phyloP scores from a whole-genome alignment of 2,888 invertebrate genomes.

The Hyalella azteca region DNA sequence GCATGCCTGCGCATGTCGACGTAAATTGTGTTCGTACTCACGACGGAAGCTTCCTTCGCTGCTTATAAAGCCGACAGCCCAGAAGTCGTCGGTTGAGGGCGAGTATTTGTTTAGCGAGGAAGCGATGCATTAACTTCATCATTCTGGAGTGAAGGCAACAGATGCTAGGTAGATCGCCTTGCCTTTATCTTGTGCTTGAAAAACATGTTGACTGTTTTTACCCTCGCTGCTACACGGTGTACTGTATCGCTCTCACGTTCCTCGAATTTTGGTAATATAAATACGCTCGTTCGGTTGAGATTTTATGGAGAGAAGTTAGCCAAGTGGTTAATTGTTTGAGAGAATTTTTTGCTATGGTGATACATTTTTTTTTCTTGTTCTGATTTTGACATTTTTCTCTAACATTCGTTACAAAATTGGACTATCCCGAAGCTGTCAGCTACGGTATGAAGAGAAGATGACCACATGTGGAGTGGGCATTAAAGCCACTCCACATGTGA shows the following conservation, averaged over 20 bases:
- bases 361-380: too few relatives aligned
- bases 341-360: too few relatives aligned
- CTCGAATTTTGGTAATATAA: too few relatives aligned
- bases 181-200: background rate
- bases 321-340: too few relatives aligned
- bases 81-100: background rate
- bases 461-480: too few relatives aligned
- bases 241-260: background rate
- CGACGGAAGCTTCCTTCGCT: background rate
- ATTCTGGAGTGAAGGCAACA: background rate
- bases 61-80: background rate
- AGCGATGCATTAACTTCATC: conserved; percentile 19
- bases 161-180: background rate
- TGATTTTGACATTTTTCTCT: too few relatives aligned
- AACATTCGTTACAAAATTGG: too few relatives aligned
- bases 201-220: background rate
- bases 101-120: background rate
- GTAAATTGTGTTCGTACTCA: background rate
- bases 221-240: background rate
- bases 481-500: too few relatives aligned
- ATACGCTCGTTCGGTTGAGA: too few relatives aligned
- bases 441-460: too few relatives aligned
- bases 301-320: too few relatives aligned
- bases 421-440: too few relatives aligned
- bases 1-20: conserved; percentile 13